A percentile compares a stretch with the other conserved stretches of the same genome.
phyloP scores from a whole-genome alignment of 1,140 invertebrate genomes.

The Listronotus bonariensis region DNA sequence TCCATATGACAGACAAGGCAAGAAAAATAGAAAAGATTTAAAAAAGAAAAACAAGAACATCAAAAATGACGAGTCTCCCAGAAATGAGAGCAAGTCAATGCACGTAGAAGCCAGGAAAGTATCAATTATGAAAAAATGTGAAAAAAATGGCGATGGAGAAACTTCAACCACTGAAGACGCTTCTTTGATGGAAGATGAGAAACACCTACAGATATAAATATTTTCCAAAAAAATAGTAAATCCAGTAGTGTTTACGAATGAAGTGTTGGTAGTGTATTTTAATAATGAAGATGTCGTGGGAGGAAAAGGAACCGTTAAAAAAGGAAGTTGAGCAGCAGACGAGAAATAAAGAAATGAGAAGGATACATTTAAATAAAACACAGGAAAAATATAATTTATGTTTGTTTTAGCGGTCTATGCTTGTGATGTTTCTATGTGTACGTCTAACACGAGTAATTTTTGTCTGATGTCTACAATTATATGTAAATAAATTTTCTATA shows the following conservation, averaged over 20 bases:
- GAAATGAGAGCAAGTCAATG: slow-evolving; percentile 19
- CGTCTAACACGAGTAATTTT: no score
- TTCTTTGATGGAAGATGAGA: slow-evolving; percentile 34
- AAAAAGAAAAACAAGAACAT: slow-evolving; percentile 35
- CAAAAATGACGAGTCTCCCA: slow-evolving; percentile 27
- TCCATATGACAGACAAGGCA: slow-evolving; percentile 39
- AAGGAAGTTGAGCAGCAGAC: slow-evolving; percentile 51
- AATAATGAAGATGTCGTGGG: slow-evolving; percentile 46
- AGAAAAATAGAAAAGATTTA: slow-evolving; percentile 37
- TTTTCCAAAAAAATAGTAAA: slow-evolving; percentile 44
- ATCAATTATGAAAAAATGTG: not conserved
- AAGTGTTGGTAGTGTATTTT: slow-evolving; percentile 51
- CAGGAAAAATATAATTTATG: slow-evolving; percentile 45
- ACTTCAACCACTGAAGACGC: slow-evolving; percentile 17
- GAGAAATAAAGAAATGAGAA: slow-evolving; percentile 52
- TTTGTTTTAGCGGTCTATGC: slow-evolving; percentile 26
- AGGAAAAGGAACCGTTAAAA: slow-evolving; percentile 50
- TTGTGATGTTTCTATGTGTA: no score
- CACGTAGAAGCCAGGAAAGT: slow-evolving; percentile 30
- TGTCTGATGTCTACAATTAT: no score
- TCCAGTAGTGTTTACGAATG: slow-evolving; percentile 50
- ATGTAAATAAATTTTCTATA: no score
- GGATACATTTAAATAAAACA: slow-evolving; percentile 42
- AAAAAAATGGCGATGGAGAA: not conserved
- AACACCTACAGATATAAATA: slow-evolving; percentile 38